Percentiles rank a stretch among this genome's conserved stretches.
These are phyloP conservation scores for Leptarthrus brevirostris DNA, from an alignment of 2,888 invertebrate species.

Conservation along the genomic window DNA sequence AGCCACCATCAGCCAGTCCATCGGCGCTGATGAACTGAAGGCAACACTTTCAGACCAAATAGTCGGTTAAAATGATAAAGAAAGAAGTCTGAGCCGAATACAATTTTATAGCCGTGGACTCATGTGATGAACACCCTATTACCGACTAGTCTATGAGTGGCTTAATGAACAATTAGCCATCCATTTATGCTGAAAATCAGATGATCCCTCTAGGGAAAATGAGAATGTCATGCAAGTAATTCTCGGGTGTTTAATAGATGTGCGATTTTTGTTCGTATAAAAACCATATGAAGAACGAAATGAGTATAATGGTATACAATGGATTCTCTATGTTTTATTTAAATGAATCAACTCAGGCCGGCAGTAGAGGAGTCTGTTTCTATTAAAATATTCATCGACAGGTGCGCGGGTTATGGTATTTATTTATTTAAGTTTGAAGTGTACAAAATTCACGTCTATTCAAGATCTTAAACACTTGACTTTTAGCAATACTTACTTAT, in stretches of 20 bases:
- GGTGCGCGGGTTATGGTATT: no score
- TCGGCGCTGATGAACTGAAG: background rate
- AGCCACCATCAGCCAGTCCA: background rate
- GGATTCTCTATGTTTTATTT: background rate
- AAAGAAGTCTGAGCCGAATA: slow-evolving; percentile 6
- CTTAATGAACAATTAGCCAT: slow-evolving; percentile 35
- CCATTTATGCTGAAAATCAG: background rate
- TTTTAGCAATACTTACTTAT: background rate
- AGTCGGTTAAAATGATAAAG: background rate
- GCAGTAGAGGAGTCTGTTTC: no score
- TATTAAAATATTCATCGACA: no score
- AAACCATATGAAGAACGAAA: background rate
- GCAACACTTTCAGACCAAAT: background rate
- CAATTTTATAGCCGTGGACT: slow-evolving; percentile 12
- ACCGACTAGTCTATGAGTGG: slow-evolving; percentile 23
- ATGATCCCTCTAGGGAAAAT: slow-evolving; percentile 14
- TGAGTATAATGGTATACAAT: background rate
- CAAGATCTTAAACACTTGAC: no score
- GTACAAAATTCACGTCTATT: no score
- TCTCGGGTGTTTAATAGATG: slow-evolving; percentile 8
- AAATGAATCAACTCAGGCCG: background rate
- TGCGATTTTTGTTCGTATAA: slow-evolving; percentile 7
- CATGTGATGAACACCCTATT: slow-evolving; percentile 13
- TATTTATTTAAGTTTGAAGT: no score
- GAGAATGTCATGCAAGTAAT: slow-evolving; percentile 4